Conservation (phyloP, 2,888 invertebrate genomes). For the Polyommatus icarus region DNA sequence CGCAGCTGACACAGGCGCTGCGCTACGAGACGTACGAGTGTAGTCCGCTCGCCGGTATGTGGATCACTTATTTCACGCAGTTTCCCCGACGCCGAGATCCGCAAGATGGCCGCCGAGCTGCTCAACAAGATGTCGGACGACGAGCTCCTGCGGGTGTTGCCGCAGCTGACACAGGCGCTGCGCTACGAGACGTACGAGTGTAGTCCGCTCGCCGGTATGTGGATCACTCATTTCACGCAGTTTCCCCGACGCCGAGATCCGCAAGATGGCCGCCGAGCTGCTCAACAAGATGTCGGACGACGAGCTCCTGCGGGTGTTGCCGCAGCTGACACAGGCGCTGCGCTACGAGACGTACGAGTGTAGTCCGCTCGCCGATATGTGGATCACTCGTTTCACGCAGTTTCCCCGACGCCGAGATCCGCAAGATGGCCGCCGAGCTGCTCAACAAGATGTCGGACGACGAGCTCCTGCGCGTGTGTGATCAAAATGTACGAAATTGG, state of each 20-base stretch:
- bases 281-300: constrained; percentile 90
- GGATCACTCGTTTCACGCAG: constrained; percentile 63
- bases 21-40: constrained; percentile 95
- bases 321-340: constrained; percentile 95
- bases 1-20: constrained; percentile 95
- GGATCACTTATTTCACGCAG: constrained; percentile 63
- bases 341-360: constrained; percentile 95
- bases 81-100: constrained; percentile 94
- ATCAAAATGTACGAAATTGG: no score
- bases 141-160: constrained; percentile 93
- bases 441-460: constrained; percentile 90
- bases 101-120: constrained; percentile 91
- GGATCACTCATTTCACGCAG: constrained; percentile 63
- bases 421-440: constrained; percentile 91
- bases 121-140: constrained; percentile 90
- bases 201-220: constrained; percentile 86
- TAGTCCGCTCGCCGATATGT: constrained; percentile 86
- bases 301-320: constrained; percentile 93
- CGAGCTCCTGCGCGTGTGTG: constrained; percentile 92
- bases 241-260: constrained; percentile 94
- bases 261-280: constrained; percentile 91
- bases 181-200: constrained; percentile 95
- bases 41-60: constrained; percentile 86
- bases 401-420: constrained; percentile 94
- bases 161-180: constrained; percentile 95